A percentile compares a stretch with the other conserved stretches of the same genome.
Conservation (phyloP, 2,888 invertebrate genomes). For the Vesta saturnalis region DNA sequence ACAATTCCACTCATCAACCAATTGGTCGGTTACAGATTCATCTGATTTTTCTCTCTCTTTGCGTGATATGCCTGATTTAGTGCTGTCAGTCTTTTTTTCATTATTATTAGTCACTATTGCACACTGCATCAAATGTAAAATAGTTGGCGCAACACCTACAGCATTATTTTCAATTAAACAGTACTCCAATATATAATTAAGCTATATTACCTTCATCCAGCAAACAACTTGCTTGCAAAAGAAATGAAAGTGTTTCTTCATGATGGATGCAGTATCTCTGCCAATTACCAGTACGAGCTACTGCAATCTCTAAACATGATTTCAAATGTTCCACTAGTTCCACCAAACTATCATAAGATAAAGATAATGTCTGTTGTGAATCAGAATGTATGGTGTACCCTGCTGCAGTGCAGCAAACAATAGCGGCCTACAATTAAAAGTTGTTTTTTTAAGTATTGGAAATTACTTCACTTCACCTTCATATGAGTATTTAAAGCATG, state of each 20-base stretch:
- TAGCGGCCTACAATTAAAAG: constrained; percentile 60
- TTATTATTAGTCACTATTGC: constrained; percentile 76
- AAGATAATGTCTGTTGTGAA: constrained; percentile 64
- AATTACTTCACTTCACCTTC: constrained; percentile 63
- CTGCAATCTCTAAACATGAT: constrained; percentile 92
- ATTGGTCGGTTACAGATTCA: constrained; percentile 71
- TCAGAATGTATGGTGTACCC: constrained; percentile 64
- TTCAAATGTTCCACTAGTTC: constrained; percentile 95
- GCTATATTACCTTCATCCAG: constrained; percentile 77
- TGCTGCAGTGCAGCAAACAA: constrained; percentile 66
- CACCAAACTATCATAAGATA: constrained; percentile 91
- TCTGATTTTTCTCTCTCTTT: constrained; percentile 75
- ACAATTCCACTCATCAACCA: constrained; percentile 75
- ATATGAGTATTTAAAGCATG: constrained; percentile 93
- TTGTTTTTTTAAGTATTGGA: constrained; percentile 3
- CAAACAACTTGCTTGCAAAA: constrained; percentile 85
- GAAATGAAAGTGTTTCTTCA: constrained; percentile 80
- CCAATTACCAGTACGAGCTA: constrained; percentile 94
- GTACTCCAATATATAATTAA: not conserved
- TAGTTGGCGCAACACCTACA: constrained; percentile 83
- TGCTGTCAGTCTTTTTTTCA: constrained; percentile 41
- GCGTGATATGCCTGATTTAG: constrained; percentile 52
- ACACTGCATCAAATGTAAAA: constrained; percentile 88
- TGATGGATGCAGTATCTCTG: constrained; percentile 85
- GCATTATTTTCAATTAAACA: not conserved